Base-by-base conservation (phyloP, 2,797 vertebrate species). In the Fratercula arctica region DNA sequence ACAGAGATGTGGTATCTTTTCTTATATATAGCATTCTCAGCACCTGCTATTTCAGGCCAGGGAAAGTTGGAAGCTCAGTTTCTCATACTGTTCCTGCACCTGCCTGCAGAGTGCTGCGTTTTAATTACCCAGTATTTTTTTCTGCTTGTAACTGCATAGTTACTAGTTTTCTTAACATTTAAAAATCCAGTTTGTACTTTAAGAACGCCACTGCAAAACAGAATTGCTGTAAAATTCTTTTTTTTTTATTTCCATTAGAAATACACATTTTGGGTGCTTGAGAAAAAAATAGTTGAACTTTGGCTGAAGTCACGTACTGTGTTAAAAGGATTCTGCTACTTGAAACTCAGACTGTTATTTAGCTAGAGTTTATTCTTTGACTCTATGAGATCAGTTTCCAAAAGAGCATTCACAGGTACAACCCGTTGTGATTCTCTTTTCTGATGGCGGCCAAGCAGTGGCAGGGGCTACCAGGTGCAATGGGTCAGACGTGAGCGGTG, bases 401-500 rank as follows among this genome's bases (percentile, higher is more conserved):
- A 45, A 90, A 69, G 35, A 59, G 10, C 39, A 13, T 75, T 60
- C 26, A 73, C 33, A 18, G 53, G 29, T 63, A 51, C 13, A 23
- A 4, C 5, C 0, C 4, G 0, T 76, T 56, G 39, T 1, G 5
- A 15, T 57, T 67, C n/a, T 72, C n/a, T 90, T 61, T 54, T 26
- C 76, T 35, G 31, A 4, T 3, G 4, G 25, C 50, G 70, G 12
- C 57, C 35, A 45, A 63, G 67, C 63, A 25, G 53, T n/a, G 51
- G 35, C 56, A 51, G 1, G 9, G 75, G 69, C 37, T 57, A 2
- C 35, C 35, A 16, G 5, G 37, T 16, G 48, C 50, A 23, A 18
- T 7, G 50, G 31, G 29, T 85, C 33, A 20, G 46, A 57, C 1
- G 0, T 33, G 64, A 39, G 60, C 28, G 14, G 33, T 0, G 0